These are phyloP conservation scores for Sebastes hubbsi DNA, from an alignment of 2,797 vertebrate species.

Conservation along the genomic window DNA sequence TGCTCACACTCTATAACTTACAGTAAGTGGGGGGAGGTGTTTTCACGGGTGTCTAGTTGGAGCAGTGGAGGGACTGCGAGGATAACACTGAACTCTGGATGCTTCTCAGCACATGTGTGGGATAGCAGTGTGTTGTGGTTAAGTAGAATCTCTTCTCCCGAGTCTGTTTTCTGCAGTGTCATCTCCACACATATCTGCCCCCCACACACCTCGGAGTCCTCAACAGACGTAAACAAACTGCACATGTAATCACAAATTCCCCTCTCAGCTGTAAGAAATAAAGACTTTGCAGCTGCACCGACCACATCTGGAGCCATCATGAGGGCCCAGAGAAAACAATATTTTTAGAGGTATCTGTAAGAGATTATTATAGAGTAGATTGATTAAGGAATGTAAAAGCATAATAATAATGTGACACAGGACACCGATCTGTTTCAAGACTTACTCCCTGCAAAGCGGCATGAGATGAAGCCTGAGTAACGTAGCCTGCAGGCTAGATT, in stretches of 20 bases:
- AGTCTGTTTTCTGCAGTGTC: neutral
- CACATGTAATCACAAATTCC: conserved; percentile 11
- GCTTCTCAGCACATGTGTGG: neutral
- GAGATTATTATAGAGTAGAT: neutral
- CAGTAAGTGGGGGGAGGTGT: neutral
- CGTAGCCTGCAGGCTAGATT: neutral
- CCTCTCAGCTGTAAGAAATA: conserved; percentile 14
- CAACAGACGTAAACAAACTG: conserved; percentile 22
- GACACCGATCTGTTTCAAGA: conserved; percentile 1
- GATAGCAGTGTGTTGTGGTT: neutral
- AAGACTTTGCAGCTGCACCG: conserved; percentile 18
- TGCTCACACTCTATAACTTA: conserved; percentile 4
- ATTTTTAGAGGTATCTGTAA: conserved; percentile 3
- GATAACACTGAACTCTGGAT: neutral
- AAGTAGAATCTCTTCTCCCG: neutral
- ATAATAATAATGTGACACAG: neutral
- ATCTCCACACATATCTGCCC: neutral
- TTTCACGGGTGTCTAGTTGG: neutral
- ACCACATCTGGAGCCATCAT: conserved; percentile 35
- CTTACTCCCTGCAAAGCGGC: neutral
- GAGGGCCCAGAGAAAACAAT: neutral
- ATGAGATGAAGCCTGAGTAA: neutral
- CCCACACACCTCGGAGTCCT: neutral
- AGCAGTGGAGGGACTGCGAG: neutral
- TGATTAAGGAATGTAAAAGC: conserved; percentile 22